Evolutionary conservation across 2,888 invertebrate species (phyloP), one percentile per base, ranked within the genome.

Genomic region (Mimumesa dahlbomi): DNA sequence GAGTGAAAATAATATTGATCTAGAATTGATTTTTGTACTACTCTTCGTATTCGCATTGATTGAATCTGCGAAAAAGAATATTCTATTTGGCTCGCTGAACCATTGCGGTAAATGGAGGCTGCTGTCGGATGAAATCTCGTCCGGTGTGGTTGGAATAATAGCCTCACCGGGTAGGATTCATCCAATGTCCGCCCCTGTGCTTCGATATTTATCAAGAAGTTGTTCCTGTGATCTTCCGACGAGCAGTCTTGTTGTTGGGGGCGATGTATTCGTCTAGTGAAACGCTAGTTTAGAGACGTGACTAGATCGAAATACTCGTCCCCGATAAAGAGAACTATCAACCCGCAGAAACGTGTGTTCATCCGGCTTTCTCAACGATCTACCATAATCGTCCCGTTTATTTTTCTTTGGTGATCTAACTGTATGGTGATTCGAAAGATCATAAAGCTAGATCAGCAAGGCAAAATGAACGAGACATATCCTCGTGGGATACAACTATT

Each of bases 331-430:
- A 74, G 77, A 74, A 18, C 42, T 49, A 54, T 50, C 56, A 19
- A 14, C 40, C 18, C 53, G 57, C 68, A 66, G 54, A 42, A 29
- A 19, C 21, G 9, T n/a, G 22, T 7, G 6, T 7, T 16, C 9
- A n/a, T 9, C 6, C 2, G n/a, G 6, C 6, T 18, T 11, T 11
- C 29, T 22, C 16, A 16, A 21, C 34, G 5, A 36, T 31, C 48
- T 13, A 4, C 5, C 16, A 18, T n/a, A 36, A 31, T 14, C n/a
- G 81, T 84, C 85, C 79, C 72, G 68, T 83, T 77, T 85, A 86
- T 87, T 88, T 85, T 87, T 89, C 91, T 92, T 93, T 92, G 92
- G 92, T 93, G 92, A 91, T 85, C 88, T 90, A 90, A 90, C 91
- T 92, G 90, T 91, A 88, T 89, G 89, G 80, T 84, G 77, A 76